A percentile compares a stretch with the other conserved stretches of the same genome.
These are phyloP conservation scores for Scelioninae gen. 2 DNA, from an alignment of 2,888 invertebrate species.

Conservation along the genomic window DNA sequence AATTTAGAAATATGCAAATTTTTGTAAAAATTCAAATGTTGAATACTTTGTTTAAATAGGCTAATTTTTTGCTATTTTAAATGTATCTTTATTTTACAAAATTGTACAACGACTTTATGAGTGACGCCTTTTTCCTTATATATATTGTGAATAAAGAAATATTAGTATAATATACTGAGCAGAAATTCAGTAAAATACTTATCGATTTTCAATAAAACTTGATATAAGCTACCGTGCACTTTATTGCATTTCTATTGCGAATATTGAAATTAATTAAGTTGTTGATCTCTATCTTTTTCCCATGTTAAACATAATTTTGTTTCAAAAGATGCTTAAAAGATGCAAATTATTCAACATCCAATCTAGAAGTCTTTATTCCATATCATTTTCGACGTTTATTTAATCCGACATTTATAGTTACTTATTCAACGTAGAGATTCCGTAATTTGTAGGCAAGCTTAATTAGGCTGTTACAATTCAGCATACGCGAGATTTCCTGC, in stretches of 20 bases:
- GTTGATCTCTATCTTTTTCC: constrained; percentile 13
- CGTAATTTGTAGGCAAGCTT: constrained; percentile 30
- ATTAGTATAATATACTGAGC: neutral
- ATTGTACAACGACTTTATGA: too few species aligned
- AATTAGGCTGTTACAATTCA: constrained; percentile 44
- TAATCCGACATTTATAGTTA: constrained; percentile 17
- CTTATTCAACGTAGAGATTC: constrained; percentile 14
- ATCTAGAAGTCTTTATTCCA: constrained; percentile 7
- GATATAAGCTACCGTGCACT: constrained; percentile 1
- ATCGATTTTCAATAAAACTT: constrained; percentile 4
- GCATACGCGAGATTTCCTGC: constrained; percentile 22
- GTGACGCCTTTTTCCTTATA: too few species aligned
- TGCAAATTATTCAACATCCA: constrained; percentile 8
- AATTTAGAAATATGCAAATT: too few species aligned
- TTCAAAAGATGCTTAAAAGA: neutral
- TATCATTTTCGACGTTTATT: constrained; percentile 4
- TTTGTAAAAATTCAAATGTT: too few species aligned
- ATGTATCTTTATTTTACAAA: too few species aligned
- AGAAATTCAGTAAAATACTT: constrained; percentile 4
- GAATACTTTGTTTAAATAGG: too few species aligned
- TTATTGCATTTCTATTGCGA: constrained; percentile 1
- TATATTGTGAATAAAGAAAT: too few species aligned
- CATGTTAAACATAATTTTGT: neutral
- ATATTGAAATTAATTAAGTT: constrained; percentile 17
- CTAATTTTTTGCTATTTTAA: too few species aligned